Percentiles rank a stretch among this genome's conserved stretches.
Conservation (phyloP, 23 tunicate genomes). For the Aplidium turbinatum region DNA sequence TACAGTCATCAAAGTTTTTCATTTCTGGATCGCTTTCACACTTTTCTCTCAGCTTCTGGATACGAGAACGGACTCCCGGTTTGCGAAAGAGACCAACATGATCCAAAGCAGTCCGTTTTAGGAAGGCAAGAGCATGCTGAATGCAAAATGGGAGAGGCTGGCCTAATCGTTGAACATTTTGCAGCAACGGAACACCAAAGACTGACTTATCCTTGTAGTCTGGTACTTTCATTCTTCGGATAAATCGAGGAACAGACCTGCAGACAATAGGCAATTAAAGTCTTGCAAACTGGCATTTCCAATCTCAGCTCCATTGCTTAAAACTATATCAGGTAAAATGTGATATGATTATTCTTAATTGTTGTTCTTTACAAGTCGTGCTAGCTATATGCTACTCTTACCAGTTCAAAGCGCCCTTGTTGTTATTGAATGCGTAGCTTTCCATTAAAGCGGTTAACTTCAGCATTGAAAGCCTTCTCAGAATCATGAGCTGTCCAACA, state of each 20-base stretch:
- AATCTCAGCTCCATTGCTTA: too few species aligned
- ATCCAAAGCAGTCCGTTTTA: conserved; percentile 52
- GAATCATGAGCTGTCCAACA: conserved; percentile 85
- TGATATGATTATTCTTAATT: too few species aligned
- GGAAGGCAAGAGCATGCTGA: conserved; percentile 56
- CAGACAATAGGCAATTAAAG: not conserved
- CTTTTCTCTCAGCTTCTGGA: conserved; percentile 48
- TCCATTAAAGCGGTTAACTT: conserved; percentile 86
- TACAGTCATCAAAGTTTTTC: conserved; percentile 59
- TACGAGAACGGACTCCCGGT: conserved; percentile 81
- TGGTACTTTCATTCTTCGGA: conserved; percentile 54
- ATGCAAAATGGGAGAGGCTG: conserved; percentile 82
- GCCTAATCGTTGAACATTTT: conserved; percentile 64
- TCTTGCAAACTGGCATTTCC: too few species aligned
- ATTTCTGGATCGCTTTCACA: conserved; percentile 62
- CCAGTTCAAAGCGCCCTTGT: conserved; percentile 59
- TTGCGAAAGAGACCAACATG: conserved; percentile 84
- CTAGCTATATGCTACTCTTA: too few species aligned
- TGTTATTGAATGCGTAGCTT: conserved; percentile 64
- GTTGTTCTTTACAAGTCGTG: too few species aligned
- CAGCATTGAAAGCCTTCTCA: conserved; percentile 65
- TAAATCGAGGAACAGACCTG: conserved; percentile 91
- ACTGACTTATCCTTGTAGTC: conserved; percentile 74
- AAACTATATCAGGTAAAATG: too few species aligned
- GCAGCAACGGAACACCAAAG: conserved; percentile 79